Percentiles rank a stretch among this genome's conserved stretches.
These are phyloP conservation scores for Synergus itoensis DNA, from an alignment of 2,888 invertebrate species.

Conservation along the genomic window DNA sequence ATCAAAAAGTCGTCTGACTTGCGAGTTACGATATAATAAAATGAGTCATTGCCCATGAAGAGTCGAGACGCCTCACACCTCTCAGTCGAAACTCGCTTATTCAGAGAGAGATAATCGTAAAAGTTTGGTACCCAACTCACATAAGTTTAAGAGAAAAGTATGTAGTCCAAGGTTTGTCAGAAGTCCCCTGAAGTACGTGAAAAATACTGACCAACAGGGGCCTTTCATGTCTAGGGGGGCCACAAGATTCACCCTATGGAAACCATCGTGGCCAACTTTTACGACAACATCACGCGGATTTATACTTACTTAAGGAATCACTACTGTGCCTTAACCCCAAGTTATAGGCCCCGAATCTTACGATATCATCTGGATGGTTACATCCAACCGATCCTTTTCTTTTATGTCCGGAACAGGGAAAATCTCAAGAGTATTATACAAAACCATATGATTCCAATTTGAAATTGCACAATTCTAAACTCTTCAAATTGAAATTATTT, in stretches of 20 bases:
- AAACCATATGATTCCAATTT: no score
- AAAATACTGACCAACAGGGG: slow-evolving; percentile 14
- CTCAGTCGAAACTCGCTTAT: background rate
- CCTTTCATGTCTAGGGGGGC: slow-evolving; percentile 31
- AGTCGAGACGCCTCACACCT: slow-evolving; percentile 32
- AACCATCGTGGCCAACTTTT: slow-evolving; percentile 64
- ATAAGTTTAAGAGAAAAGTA: slow-evolving; percentile 57
- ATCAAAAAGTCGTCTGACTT: slow-evolving; percentile 15
- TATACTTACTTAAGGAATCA: slow-evolving; percentile 74
- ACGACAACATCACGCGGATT: slow-evolving; percentile 75
- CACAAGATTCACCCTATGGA: slow-evolving; percentile 34
- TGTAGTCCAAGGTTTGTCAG: slow-evolving; percentile 1
- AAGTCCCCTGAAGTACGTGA: slow-evolving; percentile 30
- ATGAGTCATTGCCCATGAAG: slow-evolving; percentile 60
- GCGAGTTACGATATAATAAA: slow-evolving; percentile 72
- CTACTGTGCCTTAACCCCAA: slow-evolving; percentile 61
- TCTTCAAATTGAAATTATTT: no score
- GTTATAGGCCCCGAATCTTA: slow-evolving; percentile 55
- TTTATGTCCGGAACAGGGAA: slow-evolving; percentile 7
- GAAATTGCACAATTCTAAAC: no score
- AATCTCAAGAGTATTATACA: background rate
- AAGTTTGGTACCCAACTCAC: slow-evolving; percentile 67
- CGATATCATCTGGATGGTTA: slow-evolving; percentile 53
- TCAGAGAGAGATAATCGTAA: slow-evolving; percentile 61
- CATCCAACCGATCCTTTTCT: slow-evolving; percentile 16